Evolutionary conservation across 2,797 vertebrate genomes (phyloP).

Genomic region (Myotis planiceps): DNA sequence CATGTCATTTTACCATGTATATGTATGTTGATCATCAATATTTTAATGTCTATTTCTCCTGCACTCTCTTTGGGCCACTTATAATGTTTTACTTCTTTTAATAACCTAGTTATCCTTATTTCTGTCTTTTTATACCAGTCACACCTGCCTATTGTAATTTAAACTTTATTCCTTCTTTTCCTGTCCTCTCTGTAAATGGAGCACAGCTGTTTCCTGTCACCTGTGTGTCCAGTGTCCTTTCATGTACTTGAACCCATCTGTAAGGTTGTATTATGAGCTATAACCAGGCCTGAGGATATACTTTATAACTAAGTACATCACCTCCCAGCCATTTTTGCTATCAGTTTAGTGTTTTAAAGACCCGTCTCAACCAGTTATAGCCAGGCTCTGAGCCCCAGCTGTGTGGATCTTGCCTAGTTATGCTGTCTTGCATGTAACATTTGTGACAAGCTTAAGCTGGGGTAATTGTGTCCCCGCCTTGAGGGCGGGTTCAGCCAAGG

Average conservation of each 20-base stretch:
- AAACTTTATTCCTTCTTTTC: background rate
- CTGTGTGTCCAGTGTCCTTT: conserved; percentile 48
- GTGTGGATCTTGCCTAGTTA: background rate
- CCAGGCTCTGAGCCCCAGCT: conserved; percentile 53
- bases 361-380: background rate
- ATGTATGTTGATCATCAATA: background rate
- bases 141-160: conserved; percentile 50
- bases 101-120: background rate
- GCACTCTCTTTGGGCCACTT: background rate
- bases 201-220: conserved; percentile 70
- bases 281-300: conserved; percentile 23
- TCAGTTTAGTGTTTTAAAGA: conserved; percentile 54
- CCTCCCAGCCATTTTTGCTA: conserved; percentile 1
- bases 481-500: conserved; percentile 46
- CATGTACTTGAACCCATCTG: conserved; percentile 58
- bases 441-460: conserved; percentile 66
- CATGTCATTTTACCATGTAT: background rate
- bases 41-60: background rate
- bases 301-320: conserved; percentile 33
- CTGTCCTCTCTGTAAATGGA: conserved; percentile 40
- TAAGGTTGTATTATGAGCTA: background rate
- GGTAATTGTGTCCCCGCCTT: conserved; percentile 43
- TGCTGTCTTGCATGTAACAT: conserved; percentile 20
- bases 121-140: conserved; percentile 51
- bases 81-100: background rate